phyloP scores from a whole-genome alignment of 2,888 invertebrate species.

The Oligia strigilis region DNA sequence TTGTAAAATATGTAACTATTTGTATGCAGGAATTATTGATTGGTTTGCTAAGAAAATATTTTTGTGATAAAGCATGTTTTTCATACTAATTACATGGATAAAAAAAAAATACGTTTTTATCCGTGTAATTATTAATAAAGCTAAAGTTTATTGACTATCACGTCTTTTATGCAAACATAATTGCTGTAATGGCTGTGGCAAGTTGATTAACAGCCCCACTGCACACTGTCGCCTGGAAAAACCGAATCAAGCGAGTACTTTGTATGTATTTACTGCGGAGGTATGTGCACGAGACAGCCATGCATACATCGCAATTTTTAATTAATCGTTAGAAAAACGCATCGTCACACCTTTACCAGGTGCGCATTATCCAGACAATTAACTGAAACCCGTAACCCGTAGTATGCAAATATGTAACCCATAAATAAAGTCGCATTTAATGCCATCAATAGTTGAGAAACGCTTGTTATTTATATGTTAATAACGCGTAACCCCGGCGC shows the following conservation, averaged over 20 bases:
- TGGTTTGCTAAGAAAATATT: not conserved
- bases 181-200: constrained; percentile 52
- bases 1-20: not conserved
- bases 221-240: constrained; percentile 44
- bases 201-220: constrained; percentile 49
- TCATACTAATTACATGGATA: not conserved
- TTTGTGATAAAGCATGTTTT: not conserved
- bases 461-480: constrained; percentile 89
- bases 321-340: constrained; percentile 54
- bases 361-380: constrained; percentile 66
- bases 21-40: not conserved
- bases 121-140: constrained; percentile 22
- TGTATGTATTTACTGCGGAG: constrained; percentile 32
- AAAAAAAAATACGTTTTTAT: constrained; percentile 15
- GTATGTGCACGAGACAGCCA: constrained; percentile 13
- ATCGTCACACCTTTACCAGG: constrained; percentile 68
- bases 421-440: constrained; percentile 78
- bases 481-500: constrained; percentile 78
- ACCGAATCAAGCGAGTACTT: constrained; percentile 17
- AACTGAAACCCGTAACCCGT: constrained; percentile 60
- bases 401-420: constrained; percentile 71
- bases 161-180: constrained; percentile 53
- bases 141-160: constrained; percentile 51
- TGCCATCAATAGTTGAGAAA: constrained; percentile 85
- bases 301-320: constrained; percentile 29